Evolutionary conservation across 1,140 invertebrate species (phyloP).

Genomic region (Heliconius congener): DNA sequence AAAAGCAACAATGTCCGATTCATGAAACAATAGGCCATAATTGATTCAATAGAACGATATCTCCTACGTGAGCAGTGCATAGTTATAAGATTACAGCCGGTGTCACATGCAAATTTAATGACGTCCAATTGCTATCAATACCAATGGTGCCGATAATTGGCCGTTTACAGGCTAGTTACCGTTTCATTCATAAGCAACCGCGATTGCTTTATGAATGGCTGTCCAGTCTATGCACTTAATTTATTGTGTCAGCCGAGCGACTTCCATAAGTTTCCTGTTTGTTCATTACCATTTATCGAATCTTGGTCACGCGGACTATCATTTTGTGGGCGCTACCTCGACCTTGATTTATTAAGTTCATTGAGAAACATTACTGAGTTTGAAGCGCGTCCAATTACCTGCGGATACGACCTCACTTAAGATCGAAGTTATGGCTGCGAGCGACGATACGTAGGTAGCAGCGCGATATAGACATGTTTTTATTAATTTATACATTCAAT

Average conservation of each 20-base stretch:
- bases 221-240: constrained; percentile 62
- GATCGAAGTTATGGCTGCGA: constrained; percentile 39
- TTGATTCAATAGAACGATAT: constrained; percentile 57
- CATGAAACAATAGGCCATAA: constrained; percentile 59
- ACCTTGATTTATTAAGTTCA: constrained; percentile 70
- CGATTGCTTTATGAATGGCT: constrained; percentile 73
- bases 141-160: constrained; percentile 66
- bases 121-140: constrained; percentile 57
- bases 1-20: constrained; percentile 56
- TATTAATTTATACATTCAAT: constrained; percentile 62
- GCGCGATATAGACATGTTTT: constrained; percentile 51
- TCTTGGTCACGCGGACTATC: constrained; percentile 58
- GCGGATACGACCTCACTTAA: constrained; percentile 36
- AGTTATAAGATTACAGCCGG: constrained; percentile 50
- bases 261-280: constrained; percentile 70
- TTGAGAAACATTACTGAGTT: constrained; percentile 54
- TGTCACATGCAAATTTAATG: constrained; percentile 71
- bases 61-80: constrained; percentile 45
- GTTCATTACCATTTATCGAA: constrained; percentile 73
- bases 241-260: constrained; percentile 62
- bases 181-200: constrained; percentile 77
- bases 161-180: constrained; percentile 54
- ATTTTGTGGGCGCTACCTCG: constrained; percentile 62
- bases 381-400: constrained; percentile 51
- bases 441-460: constrained; percentile 40